Conservation (phyloP, 2,888 invertebrate species). For the Dorcus parallelipipedus region DNA sequence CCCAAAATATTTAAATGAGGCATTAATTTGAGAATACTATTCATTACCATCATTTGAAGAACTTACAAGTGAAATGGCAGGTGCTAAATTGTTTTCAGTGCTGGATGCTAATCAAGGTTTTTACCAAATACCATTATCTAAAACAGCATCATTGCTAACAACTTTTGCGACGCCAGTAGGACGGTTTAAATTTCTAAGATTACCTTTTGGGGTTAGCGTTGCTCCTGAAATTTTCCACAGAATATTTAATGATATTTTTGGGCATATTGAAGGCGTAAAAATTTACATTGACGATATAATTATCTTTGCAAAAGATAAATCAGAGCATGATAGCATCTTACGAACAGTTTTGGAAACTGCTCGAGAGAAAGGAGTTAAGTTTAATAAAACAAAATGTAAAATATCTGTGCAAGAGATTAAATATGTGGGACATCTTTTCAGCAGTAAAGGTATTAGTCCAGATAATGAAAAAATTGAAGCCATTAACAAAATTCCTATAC, state of each 20-base stretch:
- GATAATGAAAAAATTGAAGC: too few relatives aligned
- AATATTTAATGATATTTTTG: background rate
- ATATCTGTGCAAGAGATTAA: too few relatives aligned
- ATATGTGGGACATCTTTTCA: too few relatives aligned
- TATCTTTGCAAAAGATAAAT: background rate
- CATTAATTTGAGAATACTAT: slow-evolving; percentile 25
- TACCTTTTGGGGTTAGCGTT: background rate
- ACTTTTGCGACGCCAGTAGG: too few relatives aligned
- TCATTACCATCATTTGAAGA: slow-evolving; percentile 25
- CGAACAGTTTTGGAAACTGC: background rate
- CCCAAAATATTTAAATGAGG: slow-evolving; percentile 23
- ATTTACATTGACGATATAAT: slow-evolving; percentile 4
- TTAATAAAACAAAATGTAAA: slow-evolving; percentile 5
- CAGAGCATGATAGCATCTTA: slow-evolving; percentile 1
- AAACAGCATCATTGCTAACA: background rate
- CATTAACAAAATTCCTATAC: too few relatives aligned
- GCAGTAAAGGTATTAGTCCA: too few relatives aligned
- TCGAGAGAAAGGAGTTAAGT: background rate
- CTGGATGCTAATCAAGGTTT: slow-evolving; percentile 5
- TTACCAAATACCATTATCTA: slow-evolving; percentile 5
- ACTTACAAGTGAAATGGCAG: slow-evolving; percentile 8
- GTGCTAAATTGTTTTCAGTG: slow-evolving; percentile 1
- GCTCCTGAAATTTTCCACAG: slow-evolving; percentile 1
- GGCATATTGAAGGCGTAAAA: background rate
- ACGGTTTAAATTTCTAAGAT: too few relatives aligned